Percentiles rank a stretch among this genome's conserved stretches.
Evolutionary conservation across 2,888 invertebrate species (phyloP).

Genomic region (Caenorhabditis parvicauda): DNA sequence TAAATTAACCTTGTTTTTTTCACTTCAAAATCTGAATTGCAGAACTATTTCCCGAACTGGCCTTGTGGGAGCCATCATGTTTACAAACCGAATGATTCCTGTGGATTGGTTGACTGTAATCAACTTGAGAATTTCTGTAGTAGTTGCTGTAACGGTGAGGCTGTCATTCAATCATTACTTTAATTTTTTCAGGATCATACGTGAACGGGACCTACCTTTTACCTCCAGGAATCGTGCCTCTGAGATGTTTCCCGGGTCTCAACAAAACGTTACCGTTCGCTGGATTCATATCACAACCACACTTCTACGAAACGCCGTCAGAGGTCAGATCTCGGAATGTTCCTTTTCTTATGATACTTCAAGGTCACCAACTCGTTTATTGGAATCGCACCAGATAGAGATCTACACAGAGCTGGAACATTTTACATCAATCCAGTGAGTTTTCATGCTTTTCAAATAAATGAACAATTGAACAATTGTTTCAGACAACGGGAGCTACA

Average conservation of each 20-base stretch:
- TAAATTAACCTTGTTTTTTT: background rate
- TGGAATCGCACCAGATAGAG: conserved; percentile 32
- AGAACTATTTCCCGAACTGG: conserved; percentile 45
- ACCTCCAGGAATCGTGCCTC: conserved; percentile 49
- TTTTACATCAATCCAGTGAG: conserved; percentile 47
- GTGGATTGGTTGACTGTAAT: conserved; percentile 19
- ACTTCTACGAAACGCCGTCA: conserved; percentile 48
- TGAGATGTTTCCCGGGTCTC: conserved; percentile 46
- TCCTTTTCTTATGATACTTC: background rate
- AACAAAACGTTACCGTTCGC: conserved; percentile 39
- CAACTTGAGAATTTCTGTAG: conserved; percentile 22
- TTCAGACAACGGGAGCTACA: conserved; percentile 44
- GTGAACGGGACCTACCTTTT: conserved; percentile 29
- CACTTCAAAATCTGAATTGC: conserved; percentile 7
- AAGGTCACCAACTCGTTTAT: conserved; percentile 15
- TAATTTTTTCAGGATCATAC: conserved; percentile 7
- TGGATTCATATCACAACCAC: conserved; percentile 45
- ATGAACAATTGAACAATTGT: no score
- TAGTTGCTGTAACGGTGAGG: conserved; percentile 21
- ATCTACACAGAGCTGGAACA: conserved; percentile 32
- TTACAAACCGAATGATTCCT: conserved; percentile 16
- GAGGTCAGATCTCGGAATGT: conserved; percentile 13
- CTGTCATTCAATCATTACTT: background rate
- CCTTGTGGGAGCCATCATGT: conserved; percentile 36
- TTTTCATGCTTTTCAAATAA: no score